Conservation (phyloP, 2,113 vertebrate genomes). For the Alectura lathami region DNA sequence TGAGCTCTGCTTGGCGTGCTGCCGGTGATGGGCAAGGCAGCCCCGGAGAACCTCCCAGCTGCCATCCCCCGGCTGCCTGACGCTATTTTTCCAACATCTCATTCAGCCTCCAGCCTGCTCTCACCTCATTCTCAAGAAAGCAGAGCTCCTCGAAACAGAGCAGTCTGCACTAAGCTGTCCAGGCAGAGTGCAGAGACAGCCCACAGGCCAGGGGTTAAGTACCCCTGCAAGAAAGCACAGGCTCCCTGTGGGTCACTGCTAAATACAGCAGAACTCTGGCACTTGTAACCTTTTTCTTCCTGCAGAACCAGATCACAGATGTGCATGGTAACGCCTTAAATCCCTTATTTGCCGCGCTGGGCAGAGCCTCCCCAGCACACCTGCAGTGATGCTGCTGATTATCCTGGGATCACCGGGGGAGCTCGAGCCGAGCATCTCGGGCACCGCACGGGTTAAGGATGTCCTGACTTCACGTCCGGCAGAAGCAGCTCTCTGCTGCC, state of each 20-base stretch:
- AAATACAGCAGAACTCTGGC: background rate
- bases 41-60: background rate
- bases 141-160: background rate
- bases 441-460: background rate
- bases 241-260: background rate
- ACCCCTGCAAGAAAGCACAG: background rate
- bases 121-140: background rate
- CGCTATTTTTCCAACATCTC: background rate
- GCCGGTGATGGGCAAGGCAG: accelerated
- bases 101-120: background rate
- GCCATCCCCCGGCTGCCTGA: background rate
- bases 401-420: background rate
- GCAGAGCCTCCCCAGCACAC: background rate
- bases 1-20: background rate
- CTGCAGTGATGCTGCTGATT: background rate
- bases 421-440: background rate
- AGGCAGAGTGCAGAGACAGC: background rate
- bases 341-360: accelerated
- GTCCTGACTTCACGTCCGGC: background rate
- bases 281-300: background rate
- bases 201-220: background rate
- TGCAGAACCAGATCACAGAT: background rate
- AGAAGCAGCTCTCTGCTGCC: background rate
- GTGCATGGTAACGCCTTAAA: background rate
- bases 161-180: background rate